Evolutionary conservation across 2,888 invertebrate species (phyloP).

Genomic region (Trichogramma dendrolimi): DNA sequence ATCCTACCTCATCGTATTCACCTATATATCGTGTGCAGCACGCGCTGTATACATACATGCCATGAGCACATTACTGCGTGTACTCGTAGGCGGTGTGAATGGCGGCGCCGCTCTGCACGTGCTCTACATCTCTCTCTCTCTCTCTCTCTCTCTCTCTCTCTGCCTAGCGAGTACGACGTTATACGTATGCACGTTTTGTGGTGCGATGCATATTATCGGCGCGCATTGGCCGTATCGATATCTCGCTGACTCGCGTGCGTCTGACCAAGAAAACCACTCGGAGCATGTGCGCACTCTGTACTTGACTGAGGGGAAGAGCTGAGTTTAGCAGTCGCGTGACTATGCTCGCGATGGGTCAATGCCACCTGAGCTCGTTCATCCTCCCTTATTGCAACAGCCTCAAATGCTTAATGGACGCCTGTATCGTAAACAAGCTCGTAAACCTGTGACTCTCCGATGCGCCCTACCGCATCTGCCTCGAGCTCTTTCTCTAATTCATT

Average conservation of each 20-base stretch:
- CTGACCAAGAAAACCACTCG: not conserved
- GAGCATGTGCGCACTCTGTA: too few relatives aligned
- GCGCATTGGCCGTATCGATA: conserved; percentile 36
- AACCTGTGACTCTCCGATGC: too few relatives aligned
- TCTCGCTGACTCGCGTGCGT: not conserved
- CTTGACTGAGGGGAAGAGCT: too few relatives aligned
- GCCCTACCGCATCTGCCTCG: too few relatives aligned
- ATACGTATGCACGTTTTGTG: conserved; percentile 38
- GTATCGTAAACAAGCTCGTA: too few relatives aligned
- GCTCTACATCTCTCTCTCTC: conserved; percentile 1
- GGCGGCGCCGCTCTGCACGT: conserved; percentile 3
- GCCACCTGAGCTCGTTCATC: too few relatives aligned
- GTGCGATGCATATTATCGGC: conserved; percentile 38
- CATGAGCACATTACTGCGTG: not conserved
- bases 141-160: conserved; percentile 2
- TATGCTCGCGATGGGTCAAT: too few relatives aligned
- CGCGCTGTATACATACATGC: not conserved
- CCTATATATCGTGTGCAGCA: not conserved
- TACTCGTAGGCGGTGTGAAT: not conserved
- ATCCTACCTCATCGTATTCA: too few relatives aligned
- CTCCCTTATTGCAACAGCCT: too few relatives aligned
- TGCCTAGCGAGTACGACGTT: conserved; percentile 32
- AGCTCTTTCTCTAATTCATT: too few relatives aligned
- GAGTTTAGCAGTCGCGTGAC: too few relatives aligned
- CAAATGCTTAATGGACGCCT: too few relatives aligned